Base-by-base conservation (phyloP, 2,888 invertebrate genomes). In the Orchestes rusci region DNA sequence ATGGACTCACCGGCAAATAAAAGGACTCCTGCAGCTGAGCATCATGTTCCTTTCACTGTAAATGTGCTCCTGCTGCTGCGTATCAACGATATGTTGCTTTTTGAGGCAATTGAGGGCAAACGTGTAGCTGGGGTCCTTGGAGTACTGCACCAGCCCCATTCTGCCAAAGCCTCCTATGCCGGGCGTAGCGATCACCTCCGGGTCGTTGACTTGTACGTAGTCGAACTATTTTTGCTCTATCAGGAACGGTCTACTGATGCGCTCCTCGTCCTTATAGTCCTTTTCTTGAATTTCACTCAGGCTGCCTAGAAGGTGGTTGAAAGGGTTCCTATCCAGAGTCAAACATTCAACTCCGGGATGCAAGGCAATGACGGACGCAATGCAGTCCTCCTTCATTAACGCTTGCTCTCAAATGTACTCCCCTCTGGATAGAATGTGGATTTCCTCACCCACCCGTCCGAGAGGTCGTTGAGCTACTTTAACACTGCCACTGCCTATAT, bases 141-240 rank as follows among this genome's bases (percentile, higher is more conserved):
- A 56, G 52, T 69, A 69, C 52, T 70, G 70, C 3, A 79, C 78
- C 50, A 80, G 63, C 61, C 79, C 81, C 1, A 82, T 82, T 20
- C 82, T 65, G n/a, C 82, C 82, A 60, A 82, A 82, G 4, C 82
- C 82, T n/a, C 82, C 82, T 37, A 81, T 74, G 15, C 82, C 82
- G 29, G 82, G 68, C 0, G 81, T 82, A 1, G 80, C 76, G 10
- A 83, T 68, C 34, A 79, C 71, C 52, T 80, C 79, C 55, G 84
- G 64, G 57, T 82, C 78, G 43, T 77, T 73, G 60, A 64, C 60
- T 38, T 62, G 60, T 28, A 71, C 66, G 51, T 70, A 66, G 30
- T 70, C 67, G 45, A 63, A 68, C 53, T 69, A 70, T 57, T 56
- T 53, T 36, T 56, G 52, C 50, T 60, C 58, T 16, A 65, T 62